Conservation (phyloP, 2,797 vertebrate genomes). For the Anabas testudineus region DNA sequence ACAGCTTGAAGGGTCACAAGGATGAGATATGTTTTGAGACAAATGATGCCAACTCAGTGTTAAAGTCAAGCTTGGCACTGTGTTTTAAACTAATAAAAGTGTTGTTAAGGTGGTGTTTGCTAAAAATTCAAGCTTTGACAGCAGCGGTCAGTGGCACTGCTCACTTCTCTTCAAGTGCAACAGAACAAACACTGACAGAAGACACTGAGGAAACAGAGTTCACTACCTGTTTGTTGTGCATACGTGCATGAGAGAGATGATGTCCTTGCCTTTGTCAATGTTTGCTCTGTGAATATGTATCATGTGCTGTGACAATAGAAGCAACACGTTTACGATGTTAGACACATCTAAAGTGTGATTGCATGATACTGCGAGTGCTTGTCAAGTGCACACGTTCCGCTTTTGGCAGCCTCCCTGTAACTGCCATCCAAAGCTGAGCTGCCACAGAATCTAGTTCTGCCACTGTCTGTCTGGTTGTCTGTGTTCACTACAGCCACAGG, state of each 20-base stretch:
- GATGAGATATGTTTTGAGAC: slow-evolving; percentile 49
- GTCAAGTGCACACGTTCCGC: slow-evolving; percentile 29
- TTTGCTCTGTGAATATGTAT: slow-evolving; percentile 32
- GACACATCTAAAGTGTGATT: slow-evolving; percentile 17
- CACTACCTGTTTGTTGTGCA: slow-evolving; percentile 7
- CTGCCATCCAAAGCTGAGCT: slow-evolving; percentile 24
- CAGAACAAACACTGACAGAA: slow-evolving; percentile 36
- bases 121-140: slow-evolving; percentile 20
- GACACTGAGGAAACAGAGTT: slow-evolving; percentile 19
- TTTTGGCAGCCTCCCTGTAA: slow-evolving; percentile 48
- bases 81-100: too few species aligned
- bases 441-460: slow-evolving; percentile 63
- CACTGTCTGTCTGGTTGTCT: slow-evolving; percentile 51
- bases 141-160: slow-evolving; percentile 9
- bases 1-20: slow-evolving; percentile 58
- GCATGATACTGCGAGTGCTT: slow-evolving; percentile 11
- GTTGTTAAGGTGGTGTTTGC: background rate
- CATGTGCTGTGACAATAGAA: slow-evolving; percentile 4
- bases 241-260: slow-evolving; percentile 14
- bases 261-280: background rate
- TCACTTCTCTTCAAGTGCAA: slow-evolving; percentile 21
- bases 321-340: background rate
- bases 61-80: slow-evolving; percentile 22
- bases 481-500: slow-evolving; percentile 40
- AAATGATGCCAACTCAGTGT: slow-evolving; percentile 47